A percentile compares a stretch with the other conserved stretches of the same genome.
Conservation (phyloP, 2,113 vertebrate species). For the Cricetomys ansorgei region DNA sequence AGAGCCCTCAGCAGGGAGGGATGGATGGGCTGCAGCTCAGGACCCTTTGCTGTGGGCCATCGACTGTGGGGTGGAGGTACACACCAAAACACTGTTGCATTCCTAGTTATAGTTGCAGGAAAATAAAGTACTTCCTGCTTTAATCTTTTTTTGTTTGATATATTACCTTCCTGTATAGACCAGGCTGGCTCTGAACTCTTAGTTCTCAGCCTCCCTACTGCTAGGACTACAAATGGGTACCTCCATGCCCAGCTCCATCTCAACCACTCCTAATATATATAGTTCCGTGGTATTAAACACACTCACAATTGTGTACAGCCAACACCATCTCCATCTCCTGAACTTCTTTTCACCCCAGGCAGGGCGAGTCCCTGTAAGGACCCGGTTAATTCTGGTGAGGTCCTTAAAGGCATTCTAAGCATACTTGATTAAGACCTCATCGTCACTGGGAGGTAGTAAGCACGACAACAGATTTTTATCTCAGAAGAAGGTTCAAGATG, state of each 20-base stretch:
- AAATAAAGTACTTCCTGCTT: not conserved
- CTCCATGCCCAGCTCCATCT: not conserved
- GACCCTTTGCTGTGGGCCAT: not conserved
- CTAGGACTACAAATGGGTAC: not conserved
- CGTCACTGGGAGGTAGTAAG: not conserved
- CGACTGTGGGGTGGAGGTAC: not conserved
- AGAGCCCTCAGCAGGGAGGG: not conserved
- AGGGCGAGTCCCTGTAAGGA: not conserved
- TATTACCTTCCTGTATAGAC: not conserved
- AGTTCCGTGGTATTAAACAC: not conserved
- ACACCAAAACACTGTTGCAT: not conserved
- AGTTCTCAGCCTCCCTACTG: not conserved
- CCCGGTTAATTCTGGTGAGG: not conserved
- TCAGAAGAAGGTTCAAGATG: not conserved
- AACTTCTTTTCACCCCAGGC: not conserved
- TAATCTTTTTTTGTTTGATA: not conserved
- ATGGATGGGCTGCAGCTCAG: not conserved
- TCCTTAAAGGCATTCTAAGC: not conserved
- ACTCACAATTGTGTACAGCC: not conserved
- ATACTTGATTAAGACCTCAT: fast-evolving
- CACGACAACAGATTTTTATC: not conserved
- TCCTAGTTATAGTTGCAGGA: not conserved
- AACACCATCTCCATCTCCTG: no score
- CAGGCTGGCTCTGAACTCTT: not conserved
- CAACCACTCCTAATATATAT: no score